These are phyloP conservation scores for Margaritifera margaritifera DNA, from an alignment of 2,888 invertebrate genomes.

Conservation along the genomic window DNA sequence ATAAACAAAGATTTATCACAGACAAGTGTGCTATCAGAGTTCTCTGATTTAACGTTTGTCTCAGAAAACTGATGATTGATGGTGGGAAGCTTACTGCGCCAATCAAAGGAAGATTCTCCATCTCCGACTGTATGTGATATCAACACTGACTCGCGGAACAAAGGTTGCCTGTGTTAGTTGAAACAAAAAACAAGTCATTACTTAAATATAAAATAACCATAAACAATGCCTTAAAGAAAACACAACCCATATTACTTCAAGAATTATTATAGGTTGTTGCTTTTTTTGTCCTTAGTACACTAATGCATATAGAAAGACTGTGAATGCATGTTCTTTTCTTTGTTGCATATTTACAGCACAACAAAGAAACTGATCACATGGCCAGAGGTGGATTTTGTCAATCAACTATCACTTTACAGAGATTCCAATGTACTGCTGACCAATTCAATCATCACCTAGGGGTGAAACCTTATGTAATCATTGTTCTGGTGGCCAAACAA, in stretches of 20 bases:
- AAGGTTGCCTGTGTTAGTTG: conserved; percentile 76
- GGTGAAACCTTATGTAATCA: too few relatives aligned
- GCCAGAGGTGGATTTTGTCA: too few relatives aligned
- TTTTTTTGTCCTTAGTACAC: not conserved
- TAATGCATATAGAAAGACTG: too few relatives aligned
- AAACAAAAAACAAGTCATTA: conserved; percentile 11
- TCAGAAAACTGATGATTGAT: conserved; percentile 3
- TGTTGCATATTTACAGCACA: too few relatives aligned
- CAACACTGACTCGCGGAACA: conserved; percentile 87
- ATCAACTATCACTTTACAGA: too few relatives aligned
- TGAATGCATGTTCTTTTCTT: too few relatives aligned
- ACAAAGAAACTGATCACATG: too few relatives aligned
- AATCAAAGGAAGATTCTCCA: conserved; percentile 69
- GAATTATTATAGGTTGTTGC: not conserved
- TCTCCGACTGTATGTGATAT: conserved; percentile 81
- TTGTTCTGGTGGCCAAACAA: too few relatives aligned
- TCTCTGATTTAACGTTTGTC: not conserved
- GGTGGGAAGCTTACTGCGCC: conserved; percentile 54
- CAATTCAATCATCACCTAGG: too few relatives aligned
- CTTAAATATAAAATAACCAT: not conserved
- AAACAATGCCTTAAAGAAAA: not conserved
- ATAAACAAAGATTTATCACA: conserved; percentile 88
- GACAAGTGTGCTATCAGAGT: not conserved
- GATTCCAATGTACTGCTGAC: too few relatives aligned
- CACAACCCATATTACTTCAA: not conserved